Conservation (phyloP, 2,113 vertebrate species). For the Choloepus hoffmanni region DNA sequence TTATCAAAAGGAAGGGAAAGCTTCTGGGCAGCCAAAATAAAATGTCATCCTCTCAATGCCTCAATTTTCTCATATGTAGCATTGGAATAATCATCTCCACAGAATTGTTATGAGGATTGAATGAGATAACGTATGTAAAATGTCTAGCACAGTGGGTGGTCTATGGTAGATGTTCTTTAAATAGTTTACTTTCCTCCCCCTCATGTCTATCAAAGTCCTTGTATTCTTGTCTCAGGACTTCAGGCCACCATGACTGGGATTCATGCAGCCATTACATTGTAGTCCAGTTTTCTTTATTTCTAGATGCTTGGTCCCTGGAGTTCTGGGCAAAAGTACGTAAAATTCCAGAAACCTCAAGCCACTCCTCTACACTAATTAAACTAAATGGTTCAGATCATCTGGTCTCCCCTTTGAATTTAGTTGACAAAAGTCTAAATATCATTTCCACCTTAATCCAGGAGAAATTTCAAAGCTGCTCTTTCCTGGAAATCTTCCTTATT, state of each 20-base stretch:
- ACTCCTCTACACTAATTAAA: not conserved
- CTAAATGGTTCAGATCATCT: not conserved
- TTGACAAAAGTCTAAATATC: not conserved
- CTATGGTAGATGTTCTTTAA: not conserved
- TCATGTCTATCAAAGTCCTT: not conserved
- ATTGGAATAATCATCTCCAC: not conserved
- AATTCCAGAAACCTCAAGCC: not conserved
- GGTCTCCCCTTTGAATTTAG: not conserved
- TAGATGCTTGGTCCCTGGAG: not conserved
- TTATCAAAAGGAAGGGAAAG: not conserved
- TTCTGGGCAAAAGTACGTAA: not conserved
- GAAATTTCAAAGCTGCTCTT: not conserved
- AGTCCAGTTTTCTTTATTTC: not conserved
- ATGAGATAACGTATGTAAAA: too few species aligned
- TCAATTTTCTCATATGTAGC: not conserved
- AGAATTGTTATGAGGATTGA: too few species aligned
- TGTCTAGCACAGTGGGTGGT: not conserved
- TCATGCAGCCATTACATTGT: not conserved
- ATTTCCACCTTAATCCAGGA: not conserved
- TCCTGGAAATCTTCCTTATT: not conserved
- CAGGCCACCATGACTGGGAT: not conserved
- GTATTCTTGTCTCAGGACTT: not conserved
- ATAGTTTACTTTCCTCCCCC: not conserved
- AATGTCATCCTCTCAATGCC: not conserved
- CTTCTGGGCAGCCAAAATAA: not conserved